Base-by-base conservation (phyloP, 2,113 vertebrate species). In the Psittacara wagleri region DNA sequence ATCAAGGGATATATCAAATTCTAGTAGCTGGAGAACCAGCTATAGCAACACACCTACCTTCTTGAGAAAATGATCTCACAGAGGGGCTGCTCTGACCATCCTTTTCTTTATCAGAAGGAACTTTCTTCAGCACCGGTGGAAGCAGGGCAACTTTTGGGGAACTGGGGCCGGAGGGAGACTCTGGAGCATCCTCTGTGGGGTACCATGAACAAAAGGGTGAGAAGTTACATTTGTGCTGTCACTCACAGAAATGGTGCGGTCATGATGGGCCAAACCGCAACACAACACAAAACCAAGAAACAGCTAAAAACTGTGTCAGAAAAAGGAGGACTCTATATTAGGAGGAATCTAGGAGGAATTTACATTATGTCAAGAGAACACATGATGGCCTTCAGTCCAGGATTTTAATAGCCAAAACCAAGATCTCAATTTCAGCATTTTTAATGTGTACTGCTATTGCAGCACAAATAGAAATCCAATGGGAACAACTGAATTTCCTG, bases 51-150 rank as follows among this genome's bases (percentile, higher is more conserved):
- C 27, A 67, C 97, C 96, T 97, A 99, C 99, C 99, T 98, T 99
- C 99, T 97, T 99, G 98, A 97, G 98, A 94, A 94, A 97, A 96
- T 1, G 98, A 98, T 94, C 97, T 98, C 73, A 96, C 91, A 59
- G 98, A 97, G 23, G 98, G 97, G 93, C 98, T 98, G 82, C 91
- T 96, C 95, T 98, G 98, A 48, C 97, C 97, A 8, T 99, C 99
- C 94, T 98, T 97, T 95, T 99, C 99, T 96, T 99, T 99, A 35
- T 99, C 99, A 16, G 98, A 98, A 89, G 98, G 95, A 63, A 92
- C 96, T 93, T 98, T 99, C 97, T 98, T 99, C 76, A 99, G 94
- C 54, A 97, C 85, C 9, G 98, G 96, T 9, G 98, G 98, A 92
- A 98, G 98, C 59, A 97, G 96, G 39, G 98, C 97, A 39, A 98